Evolutionary conservation across 2,888 invertebrate species (phyloP), one percentile per base, ranked within the genome.

Genomic region (Trachelus iudaicus): DNA sequence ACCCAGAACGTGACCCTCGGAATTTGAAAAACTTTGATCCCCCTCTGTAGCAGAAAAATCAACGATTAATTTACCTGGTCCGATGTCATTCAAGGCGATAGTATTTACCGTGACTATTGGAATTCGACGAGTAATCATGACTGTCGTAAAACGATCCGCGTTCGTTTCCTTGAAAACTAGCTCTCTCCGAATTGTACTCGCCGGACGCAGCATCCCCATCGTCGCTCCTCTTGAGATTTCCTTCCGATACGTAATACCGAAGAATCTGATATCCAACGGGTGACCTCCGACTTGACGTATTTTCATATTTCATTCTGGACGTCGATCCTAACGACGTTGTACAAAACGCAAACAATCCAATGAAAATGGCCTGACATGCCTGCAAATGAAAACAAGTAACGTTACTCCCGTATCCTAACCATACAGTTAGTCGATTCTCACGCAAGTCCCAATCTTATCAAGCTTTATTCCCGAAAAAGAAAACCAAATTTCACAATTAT

Each of bases 1-100:
- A 69, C 91, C 92, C 73, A 86, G 69, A 30, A 86, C 31, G 9
- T 82, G 82, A 11, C 84, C 86, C 23, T 78, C 82, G 80, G 84
- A 84, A 75, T 69, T 33, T 69, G 40, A 56, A 56, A 56, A 56
- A 23, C 34, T 35, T 31, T 30, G 31, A 23, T 69, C 11, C 73
- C 35, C 34, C 12, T 73, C 73, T 73, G 34, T 56, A 56, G 23
- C 23, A 56, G 23, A 56, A 56, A 6, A 56, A 56, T 56, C 9
- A 9, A 56, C 40, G 23, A 56, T 56, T 56, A 56, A 56, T 56
- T 23, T 56, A 56, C 23, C 40, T 56, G 40, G 23, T 33, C 30
- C 35, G 30, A 9, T 33, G 6, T 71, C 11, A 33, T 76, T 30
- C 12, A 80, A 12, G 35, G 78, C 79, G 6, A 56, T 40, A 23